These are phyloP conservation scores for Eulemur macaco DNA, from an alignment of 2,113 vertebrate species.

Conservation along the genomic window DNA sequence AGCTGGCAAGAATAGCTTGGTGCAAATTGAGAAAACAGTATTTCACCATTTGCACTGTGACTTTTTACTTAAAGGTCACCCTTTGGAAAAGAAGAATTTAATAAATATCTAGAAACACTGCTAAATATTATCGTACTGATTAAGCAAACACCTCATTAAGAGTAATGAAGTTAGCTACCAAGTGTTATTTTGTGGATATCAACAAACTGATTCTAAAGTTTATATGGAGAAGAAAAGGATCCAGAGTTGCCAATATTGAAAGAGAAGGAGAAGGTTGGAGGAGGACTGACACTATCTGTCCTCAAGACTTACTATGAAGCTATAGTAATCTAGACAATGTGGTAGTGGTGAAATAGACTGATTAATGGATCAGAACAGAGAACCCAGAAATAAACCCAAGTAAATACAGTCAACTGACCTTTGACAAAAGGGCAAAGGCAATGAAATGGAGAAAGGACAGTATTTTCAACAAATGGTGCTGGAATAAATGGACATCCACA, in stretches of 20 bases:
- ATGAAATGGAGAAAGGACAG: neutral
- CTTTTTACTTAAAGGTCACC: constrained; percentile 14
- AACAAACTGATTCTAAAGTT: neutral
- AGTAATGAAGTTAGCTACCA: neutral
- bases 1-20: neutral
- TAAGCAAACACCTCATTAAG: neutral
- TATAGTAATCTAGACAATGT: neutral
- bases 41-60: neutral
- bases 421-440: neutral
- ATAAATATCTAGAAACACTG: neutral
- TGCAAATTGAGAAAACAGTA: neutral
- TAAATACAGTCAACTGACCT: neutral
- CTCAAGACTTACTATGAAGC: neutral
- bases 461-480: neutral
- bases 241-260: neutral
- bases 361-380: neutral
- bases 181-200: neutral
- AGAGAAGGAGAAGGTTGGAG: neutral
- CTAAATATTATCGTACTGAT: neutral
- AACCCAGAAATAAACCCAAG: neutral
- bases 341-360: accelerated
- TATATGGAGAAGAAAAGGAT: neutral
- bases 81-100: constrained; percentile 18
- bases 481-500: neutral
- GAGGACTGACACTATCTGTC: neutral